Evolutionary conservation across 2,888 invertebrate species (phyloP).

Genomic region (Neria commutata): DNA sequence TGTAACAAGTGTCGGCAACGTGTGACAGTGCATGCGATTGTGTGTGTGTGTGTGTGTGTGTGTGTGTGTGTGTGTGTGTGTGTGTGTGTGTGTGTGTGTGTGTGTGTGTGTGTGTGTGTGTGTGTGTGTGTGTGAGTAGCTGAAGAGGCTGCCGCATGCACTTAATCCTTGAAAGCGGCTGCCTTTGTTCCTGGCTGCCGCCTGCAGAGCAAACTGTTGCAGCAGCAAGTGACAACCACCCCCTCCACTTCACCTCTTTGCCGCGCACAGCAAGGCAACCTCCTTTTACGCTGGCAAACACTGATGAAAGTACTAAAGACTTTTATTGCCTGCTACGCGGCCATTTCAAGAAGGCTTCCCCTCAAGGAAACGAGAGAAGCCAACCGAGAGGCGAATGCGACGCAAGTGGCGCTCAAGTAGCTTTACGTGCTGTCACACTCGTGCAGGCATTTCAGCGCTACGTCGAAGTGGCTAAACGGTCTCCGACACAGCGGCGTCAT

Average conservation of each 20-base stretch:
- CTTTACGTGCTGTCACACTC: no score
- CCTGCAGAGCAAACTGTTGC: conserved; percentile 1
- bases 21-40: neutral
- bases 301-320: neutral
- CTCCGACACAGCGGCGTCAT: no score
- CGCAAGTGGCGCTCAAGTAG: conserved; percentile 13
- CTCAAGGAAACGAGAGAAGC: no score
- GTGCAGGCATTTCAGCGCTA: no score
- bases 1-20: conserved; percentile 1
- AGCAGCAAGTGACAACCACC: conserved; percentile 9
- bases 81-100: neutral
- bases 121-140: neutral
- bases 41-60: neutral
- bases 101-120: neutral
- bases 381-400: neutral
- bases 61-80: neutral
- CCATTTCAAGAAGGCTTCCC: no score
- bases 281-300: neutral
- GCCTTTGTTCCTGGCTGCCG: neutral
- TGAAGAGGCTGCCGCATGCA: conserved; percentile 6
- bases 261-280: neutral
- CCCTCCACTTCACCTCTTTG: neutral
- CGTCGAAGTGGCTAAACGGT: no score
- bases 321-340: neutral
- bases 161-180: conserved; percentile 6